These are phyloP conservation scores for Sapayoa aenigma DNA, from an alignment of 2,113 vertebrate species.

Conservation along the genomic window DNA sequence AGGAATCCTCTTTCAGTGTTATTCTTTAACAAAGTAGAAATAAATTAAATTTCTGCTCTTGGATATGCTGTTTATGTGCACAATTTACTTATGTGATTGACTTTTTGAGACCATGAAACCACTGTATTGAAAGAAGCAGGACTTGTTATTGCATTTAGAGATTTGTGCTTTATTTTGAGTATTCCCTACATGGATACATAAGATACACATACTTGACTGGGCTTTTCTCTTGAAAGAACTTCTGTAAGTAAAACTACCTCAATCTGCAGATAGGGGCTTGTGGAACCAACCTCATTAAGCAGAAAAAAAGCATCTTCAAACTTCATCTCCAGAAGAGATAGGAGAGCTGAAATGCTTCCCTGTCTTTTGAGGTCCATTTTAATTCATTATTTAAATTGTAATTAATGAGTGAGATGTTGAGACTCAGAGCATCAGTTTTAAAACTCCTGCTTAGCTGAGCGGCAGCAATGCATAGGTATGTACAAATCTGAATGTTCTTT, in stretches of 20 bases:
- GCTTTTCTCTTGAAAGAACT: neutral
- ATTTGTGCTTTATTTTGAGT: neutral
- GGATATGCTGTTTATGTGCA: neutral
- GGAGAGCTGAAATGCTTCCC: neutral
- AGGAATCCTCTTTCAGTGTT: neutral
- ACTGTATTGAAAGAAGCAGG: neutral
- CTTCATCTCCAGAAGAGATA: neutral
- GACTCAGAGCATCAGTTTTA: neutral
- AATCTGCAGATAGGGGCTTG: neutral
- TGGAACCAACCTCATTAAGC: neutral
- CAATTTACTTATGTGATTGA: neutral
- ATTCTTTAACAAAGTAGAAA: neutral
- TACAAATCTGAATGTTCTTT: conserved; percentile 7
- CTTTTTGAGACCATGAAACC: neutral
- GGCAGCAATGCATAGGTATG: neutral
- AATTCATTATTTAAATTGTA: neutral
- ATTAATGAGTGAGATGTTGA: neutral
- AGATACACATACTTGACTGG: neutral
- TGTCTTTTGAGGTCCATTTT: conserved; percentile 40
- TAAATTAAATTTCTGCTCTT: neutral
- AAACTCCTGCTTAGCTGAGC: neutral
- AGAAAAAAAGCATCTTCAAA: neutral
- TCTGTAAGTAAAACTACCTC: neutral
- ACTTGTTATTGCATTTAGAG: neutral
- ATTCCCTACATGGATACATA: neutral